A percentile compares a stretch with the other conserved stretches of the same genome.
phyloP scores from a whole-genome alignment of 2,797 vertebrate genomes.

The Typhlichthys subterraneus region DNA sequence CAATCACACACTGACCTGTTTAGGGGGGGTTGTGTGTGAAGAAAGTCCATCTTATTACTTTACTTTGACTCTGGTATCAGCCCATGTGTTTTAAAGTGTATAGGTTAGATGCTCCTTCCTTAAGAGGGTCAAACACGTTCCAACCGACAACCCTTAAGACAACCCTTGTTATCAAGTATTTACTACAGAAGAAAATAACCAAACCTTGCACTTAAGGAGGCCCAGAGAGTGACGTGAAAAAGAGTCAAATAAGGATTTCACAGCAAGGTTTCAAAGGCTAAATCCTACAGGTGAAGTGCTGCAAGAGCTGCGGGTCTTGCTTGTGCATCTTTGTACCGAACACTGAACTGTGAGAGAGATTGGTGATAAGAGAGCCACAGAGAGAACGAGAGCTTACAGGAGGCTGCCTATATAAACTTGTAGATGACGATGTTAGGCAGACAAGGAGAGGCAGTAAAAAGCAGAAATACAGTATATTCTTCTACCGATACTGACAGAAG shows the following conservation, averaged over 20 bases:
- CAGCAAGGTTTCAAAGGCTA: too few relatives aligned
- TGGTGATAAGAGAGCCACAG: not conserved
- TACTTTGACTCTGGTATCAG: not conserved
- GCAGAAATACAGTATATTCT: not conserved
- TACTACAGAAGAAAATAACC: too few relatives aligned
- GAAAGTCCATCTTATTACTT: not conserved
- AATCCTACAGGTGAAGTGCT: too few relatives aligned
- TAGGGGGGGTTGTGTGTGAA: not conserved
- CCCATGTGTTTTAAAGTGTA: too few relatives aligned
- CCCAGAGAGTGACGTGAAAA: too few relatives aligned
- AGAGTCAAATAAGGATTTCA: too few relatives aligned
- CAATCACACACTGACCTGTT: constrained; percentile 73
- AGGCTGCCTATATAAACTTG: not conserved
- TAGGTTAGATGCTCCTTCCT: too few relatives aligned
- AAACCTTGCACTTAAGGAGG: too few relatives aligned
- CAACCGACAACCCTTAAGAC: too few relatives aligned
- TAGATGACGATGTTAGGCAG: not conserved
- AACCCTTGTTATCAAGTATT: too few relatives aligned
- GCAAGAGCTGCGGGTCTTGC: too few relatives aligned
- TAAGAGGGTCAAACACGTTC: too few relatives aligned
- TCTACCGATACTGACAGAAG: not conserved
- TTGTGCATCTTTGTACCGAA: not conserved
- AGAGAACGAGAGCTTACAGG: not conserved
- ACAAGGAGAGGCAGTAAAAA: not conserved
- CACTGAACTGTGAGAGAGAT: not conserved